phyloP scores from a whole-genome alignment of 2,797 vertebrate genomes.

The Peromyscus eremicus region DNA sequence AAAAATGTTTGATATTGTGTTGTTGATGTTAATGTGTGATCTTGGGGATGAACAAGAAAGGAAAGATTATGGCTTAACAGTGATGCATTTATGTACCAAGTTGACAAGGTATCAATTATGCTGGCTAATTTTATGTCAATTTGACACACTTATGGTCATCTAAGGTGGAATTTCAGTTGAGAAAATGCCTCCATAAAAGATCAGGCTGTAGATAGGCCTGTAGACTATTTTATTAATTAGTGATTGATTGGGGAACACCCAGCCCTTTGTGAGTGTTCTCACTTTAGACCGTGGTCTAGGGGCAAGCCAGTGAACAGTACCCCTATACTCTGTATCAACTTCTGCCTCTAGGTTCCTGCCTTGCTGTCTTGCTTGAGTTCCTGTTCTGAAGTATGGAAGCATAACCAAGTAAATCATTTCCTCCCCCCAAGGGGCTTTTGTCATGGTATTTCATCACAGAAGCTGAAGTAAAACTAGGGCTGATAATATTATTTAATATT shows the following conservation, averaged over 20 bases:
- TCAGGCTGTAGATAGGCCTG: background rate
- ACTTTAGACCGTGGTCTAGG: background rate
- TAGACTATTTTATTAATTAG: background rate
- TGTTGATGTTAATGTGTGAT: background rate
- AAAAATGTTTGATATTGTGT: background rate
- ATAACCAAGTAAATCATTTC: background rate
- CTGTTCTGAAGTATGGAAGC: background rate
- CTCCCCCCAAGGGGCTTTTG: too few relatives aligned
- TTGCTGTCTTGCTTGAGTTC: background rate
- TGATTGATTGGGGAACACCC: background rate
- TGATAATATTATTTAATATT: background rate
- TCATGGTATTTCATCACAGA: background rate
- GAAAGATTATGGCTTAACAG: background rate
- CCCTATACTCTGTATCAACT: background rate
- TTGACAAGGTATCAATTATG: background rate
- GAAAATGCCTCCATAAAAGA: background rate
- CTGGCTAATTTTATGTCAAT: background rate
- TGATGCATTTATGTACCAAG: background rate
- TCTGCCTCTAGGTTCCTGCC: background rate
- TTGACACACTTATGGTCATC: background rate
- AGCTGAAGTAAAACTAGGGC: background rate
- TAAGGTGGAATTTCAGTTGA: background rate
- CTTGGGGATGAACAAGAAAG: background rate
- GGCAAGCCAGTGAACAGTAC: background rate
- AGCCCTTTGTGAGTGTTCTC: background rate